phyloP scores from a whole-genome alignment of 2,113 vertebrate genomes.

The Calyptommatus sinebrachiatus region DNA sequence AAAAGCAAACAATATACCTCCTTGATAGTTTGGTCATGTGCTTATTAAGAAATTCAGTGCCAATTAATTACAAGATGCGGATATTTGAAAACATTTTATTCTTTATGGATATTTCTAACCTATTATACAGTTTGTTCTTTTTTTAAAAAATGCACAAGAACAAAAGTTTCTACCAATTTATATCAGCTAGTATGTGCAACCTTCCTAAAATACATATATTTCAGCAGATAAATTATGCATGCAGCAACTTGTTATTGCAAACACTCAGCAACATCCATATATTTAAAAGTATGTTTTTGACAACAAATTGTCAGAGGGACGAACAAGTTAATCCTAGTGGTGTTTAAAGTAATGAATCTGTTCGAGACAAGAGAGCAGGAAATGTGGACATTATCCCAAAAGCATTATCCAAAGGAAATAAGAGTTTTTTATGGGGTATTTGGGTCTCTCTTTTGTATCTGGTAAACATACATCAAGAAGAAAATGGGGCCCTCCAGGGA shows the following conservation, averaged over 20 bases:
- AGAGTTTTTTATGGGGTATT: too few species aligned
- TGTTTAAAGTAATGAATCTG: background rate
- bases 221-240: background rate
- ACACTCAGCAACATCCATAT: background rate
- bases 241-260: background rate
- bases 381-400: background rate
- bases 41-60: constrained; percentile 7
- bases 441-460: background rate
- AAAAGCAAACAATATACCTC: constrained; percentile 13
- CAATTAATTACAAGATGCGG: constrained; percentile 1
- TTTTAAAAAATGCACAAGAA: background rate
- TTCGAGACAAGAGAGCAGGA: background rate
- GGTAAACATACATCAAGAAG: background rate
- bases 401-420: background rate
- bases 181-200: background rate
- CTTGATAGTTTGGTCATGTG: constrained; percentile 6
- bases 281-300: background rate
- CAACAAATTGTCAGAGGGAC: background rate
- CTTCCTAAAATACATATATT: background rate
- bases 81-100: constrained; percentile 8
- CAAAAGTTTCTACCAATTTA: background rate
- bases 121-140: background rate
- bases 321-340: background rate
- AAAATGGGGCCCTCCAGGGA: background rate
- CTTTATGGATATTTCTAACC: background rate